A percentile compares a stretch with the other conserved stretches of the same genome.
These are phyloP conservation scores for Dermatemys mawii DNA, from an alignment of 2,113 vertebrate species.

Conservation along the genomic window DNA sequence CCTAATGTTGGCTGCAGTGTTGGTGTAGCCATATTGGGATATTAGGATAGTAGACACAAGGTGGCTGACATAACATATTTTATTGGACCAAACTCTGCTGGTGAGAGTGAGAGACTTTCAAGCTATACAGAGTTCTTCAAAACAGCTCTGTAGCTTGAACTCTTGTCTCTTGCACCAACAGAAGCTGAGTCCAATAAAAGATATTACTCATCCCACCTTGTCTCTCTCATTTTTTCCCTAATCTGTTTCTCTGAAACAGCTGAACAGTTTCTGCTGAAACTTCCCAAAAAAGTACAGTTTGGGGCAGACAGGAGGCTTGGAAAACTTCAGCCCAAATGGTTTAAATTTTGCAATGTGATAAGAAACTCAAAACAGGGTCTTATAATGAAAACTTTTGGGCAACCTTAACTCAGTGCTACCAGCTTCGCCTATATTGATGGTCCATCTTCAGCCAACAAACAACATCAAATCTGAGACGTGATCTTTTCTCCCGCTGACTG, in stretches of 20 bases:
- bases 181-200: too few species aligned
- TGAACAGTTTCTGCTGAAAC: background rate
- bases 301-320: background rate
- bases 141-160: too few species aligned
- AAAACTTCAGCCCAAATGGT: background rate
- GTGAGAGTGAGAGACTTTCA: too few species aligned
- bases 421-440: background rate
- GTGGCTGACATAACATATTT: too few species aligned
- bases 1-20: background rate
- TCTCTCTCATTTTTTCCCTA: background rate
- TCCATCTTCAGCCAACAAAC: background rate
- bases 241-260: background rate
- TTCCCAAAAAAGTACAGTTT: background rate
- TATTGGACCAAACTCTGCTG: too few species aligned
- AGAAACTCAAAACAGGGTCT: background rate
- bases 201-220: too few species aligned
- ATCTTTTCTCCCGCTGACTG: background rate
- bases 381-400: background rate
- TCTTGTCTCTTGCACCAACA: too few species aligned
- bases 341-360: background rate
- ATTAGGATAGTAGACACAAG: too few species aligned
- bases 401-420: too few species aligned
- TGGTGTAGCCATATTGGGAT: background rate
- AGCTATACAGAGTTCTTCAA: too few species aligned
- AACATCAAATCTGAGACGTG: background rate